Evolutionary conservation across 1,140 invertebrate genomes (phyloP).

Genomic region (Zaprionus africanus): DNA sequence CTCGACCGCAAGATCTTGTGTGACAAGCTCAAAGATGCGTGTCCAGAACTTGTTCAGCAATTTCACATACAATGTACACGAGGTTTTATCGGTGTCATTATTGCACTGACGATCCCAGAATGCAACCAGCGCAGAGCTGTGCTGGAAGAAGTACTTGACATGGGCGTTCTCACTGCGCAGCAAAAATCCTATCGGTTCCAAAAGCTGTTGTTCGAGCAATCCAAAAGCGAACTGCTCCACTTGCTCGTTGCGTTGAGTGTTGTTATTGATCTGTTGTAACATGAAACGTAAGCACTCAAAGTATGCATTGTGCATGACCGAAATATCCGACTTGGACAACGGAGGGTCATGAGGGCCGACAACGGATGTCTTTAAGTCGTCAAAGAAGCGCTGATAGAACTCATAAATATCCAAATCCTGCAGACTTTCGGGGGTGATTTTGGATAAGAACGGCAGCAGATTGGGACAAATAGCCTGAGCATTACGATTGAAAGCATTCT

Average conservation of each 20-base stretch:
- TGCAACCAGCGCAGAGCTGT: conserved; percentile 85
- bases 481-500: conserved; percentile 90
- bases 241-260: conserved; percentile 5
- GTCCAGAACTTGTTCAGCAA: conserved; percentile 86
- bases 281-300: conserved; percentile 90
- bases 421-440: conserved; percentile 85
- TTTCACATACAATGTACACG: conserved; percentile 83
- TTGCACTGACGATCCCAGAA: conserved; percentile 86
- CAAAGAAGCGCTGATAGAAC: conserved; percentile 89
- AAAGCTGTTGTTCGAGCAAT: conserved; percentile 84
- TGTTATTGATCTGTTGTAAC: conserved; percentile 83
- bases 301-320: conserved; percentile 87
- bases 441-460: conserved; percentile 90
- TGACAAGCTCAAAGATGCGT: conserved; percentile 84
- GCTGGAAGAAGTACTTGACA: conserved; percentile 85
- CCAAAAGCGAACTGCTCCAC: conserved; percentile 42
- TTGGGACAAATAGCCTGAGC: conserved; percentile 89
- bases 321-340: conserved; percentile 86
- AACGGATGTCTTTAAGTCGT: conserved; percentile 85
- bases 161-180: conserved; percentile 80
- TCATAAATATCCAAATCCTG: conserved; percentile 84
- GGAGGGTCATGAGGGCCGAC: conserved; percentile 52
- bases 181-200: conserved; percentile 85
- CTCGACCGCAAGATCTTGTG: conserved; percentile 64
- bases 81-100: conserved; percentile 51